Percentiles rank a stretch among this genome's conserved stretches.
Evolutionary conservation across 1,140 invertebrate genomes (phyloP).

Genomic region (Ceratina australensis): DNA sequence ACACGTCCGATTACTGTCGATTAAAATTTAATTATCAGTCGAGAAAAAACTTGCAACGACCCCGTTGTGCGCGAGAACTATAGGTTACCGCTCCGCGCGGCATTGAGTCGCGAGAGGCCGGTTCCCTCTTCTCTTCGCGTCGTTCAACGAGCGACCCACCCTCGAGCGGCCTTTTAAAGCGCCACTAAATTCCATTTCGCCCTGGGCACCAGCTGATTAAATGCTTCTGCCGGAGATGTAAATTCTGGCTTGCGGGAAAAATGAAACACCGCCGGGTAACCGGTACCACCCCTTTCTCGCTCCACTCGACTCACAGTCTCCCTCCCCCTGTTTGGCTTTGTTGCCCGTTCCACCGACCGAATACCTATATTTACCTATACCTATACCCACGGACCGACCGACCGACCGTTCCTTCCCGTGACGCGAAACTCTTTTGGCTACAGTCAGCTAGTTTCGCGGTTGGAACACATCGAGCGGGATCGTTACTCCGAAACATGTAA

Average conservation of each 20-base stretch:
- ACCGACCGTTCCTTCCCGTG: no score
- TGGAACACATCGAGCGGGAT: no score
- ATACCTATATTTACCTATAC: slow-evolving; percentile 17
- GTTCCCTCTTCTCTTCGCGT: slow-evolving; percentile 6
- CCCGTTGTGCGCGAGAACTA: slow-evolving; percentile 46
- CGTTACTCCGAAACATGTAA: no score
- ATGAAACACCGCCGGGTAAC: slow-evolving; percentile 31
- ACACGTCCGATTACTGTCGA: no score
- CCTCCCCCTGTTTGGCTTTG: not conserved
- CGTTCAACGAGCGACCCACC: not conserved
- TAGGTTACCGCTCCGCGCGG: not conserved
- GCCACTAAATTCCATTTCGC: slow-evolving; percentile 56
- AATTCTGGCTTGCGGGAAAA: slow-evolving; percentile 56
- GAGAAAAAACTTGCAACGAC: no score
- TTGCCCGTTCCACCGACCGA: not conserved
- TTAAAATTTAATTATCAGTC: no score
- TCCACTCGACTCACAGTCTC: slow-evolving; percentile 26
- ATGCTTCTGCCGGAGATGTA: slow-evolving; percentile 62
- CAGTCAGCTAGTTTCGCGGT: no score
- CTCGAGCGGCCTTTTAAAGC: slow-evolving; percentile 59
- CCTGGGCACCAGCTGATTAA: slow-evolving; percentile 61
- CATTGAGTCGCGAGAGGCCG: slow-evolving; percentile 10
- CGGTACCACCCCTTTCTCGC: slow-evolving; percentile 32
- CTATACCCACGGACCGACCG: not conserved
- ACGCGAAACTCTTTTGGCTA: no score